Conservation (phyloP, 2,888 invertebrate genomes). For the Dicyrtomina minuta region DNA sequence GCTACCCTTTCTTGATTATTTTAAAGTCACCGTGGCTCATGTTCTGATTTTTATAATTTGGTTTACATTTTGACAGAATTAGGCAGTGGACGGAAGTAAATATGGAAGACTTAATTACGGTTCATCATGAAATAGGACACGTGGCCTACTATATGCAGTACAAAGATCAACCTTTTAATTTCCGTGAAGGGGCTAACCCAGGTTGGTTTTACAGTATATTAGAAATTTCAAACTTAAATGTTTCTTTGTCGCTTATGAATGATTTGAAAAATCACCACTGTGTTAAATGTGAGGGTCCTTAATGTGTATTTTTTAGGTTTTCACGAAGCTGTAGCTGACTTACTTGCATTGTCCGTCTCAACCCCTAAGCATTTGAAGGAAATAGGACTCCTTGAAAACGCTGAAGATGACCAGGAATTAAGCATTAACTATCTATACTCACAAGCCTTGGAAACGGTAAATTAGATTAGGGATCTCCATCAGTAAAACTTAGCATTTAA, state of each 20-base stretch:
- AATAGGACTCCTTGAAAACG: constrained; percentile 68
- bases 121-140: constrained; percentile 70
- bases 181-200: constrained; percentile 68
- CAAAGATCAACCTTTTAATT: constrained; percentile 62
- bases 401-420: constrained; percentile 60
- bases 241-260: no score
- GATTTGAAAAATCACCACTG: no score
- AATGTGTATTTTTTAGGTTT: no score
- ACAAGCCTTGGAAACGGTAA: constrained; percentile 67
- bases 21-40: no score
- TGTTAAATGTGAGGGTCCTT: no score
- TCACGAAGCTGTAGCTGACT: constrained; percentile 59
- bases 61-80: no score
- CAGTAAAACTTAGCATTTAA: no score
- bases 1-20: no score
- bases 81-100: constrained; percentile 85
- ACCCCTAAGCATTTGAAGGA: constrained; percentile 58
- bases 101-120: constrained; percentile 74
- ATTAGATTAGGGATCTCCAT: no score
- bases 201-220: no score
- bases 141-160: constrained; percentile 70
- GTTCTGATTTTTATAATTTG: no score
- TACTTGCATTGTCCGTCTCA: constrained; percentile 57
- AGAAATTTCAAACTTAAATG: no score
- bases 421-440: constrained; percentile 56